Base-by-base conservation (phyloP, 2,113 vertebrate genomes). In the Otolemur garnettii region DNA sequence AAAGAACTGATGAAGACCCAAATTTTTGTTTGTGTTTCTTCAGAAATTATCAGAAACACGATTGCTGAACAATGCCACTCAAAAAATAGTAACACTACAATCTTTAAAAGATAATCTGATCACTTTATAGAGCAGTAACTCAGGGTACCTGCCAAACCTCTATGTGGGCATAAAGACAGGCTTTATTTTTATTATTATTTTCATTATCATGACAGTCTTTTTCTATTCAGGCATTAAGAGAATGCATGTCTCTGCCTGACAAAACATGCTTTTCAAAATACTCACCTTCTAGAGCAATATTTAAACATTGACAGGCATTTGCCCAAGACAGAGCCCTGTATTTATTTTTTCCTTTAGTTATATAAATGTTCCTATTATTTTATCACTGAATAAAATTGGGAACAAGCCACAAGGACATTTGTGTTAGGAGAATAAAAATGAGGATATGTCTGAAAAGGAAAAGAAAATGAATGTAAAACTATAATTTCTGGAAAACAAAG, bases 301-400 rank as follows among this genome's bases (percentile, higher is more conserved):
- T 97, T 98, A 98, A 98, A 97, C 97, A 97, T 89, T 94, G 97
- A 97, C 96, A 98, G 95, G 96, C 96, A 96, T 98, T 98, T 98
- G 89, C 79, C 97, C 86, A 95, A 97, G 97, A 96, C 95, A 96
- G 97, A 97, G 97, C 71, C 95, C 93, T 95, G 91, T 96, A 97
- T 98, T 97, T 98, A 97, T 97, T 98, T 98, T 93, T 95, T 96
- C 96, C 97, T 96, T 98, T 24, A 94, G 95, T 98, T 98, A 97
- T 94, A 96, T 97, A 98, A 98, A 98, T 95, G 91, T 85, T 97
- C 93, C 93, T 97, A 97, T 97, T 97, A 96, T 97, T 97, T 97
- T 93, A 93, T 98, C 93, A 98, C 97, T 97, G 90, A 97, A 97
- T 91, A 96, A 97, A 97, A 98, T 90, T 98, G 96, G 96, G 97